Evolutionary conservation across 2,113 vertebrate species (phyloP).

Genomic region (Lamprologus speciosus): DNA sequence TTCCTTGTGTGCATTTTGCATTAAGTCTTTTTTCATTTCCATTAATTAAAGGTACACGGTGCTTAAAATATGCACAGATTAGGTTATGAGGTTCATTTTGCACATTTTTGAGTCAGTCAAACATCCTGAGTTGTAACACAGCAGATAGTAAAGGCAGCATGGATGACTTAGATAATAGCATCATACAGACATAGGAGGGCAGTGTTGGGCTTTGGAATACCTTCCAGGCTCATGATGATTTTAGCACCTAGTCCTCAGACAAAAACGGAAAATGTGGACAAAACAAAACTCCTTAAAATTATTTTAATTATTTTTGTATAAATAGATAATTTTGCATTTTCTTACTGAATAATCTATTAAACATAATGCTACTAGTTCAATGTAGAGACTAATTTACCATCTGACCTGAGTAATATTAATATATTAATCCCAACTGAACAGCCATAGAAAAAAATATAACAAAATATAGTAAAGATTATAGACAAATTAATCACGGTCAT

Average conservation of each 20-base stretch:
- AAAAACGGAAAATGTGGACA: not conserved
- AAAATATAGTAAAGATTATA: not conserved
- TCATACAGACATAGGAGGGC: slow-evolving; percentile 44
- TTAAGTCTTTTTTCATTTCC: not conserved
- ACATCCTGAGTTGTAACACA: not conserved
- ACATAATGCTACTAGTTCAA: not conserved
- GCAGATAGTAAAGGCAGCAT: not conserved
- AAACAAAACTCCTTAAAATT: not conserved
- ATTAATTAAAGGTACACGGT: not conserved
- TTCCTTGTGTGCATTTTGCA: not conserved
- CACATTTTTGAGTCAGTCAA: not conserved
- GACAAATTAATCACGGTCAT: not conserved
- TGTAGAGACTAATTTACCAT: not conserved
- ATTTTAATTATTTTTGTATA: not conserved
- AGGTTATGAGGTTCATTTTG: not conserved
- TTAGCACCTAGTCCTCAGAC: not conserved
- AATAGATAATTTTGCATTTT: not conserved
- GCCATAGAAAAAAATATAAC: not conserved
- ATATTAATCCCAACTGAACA: not conserved
- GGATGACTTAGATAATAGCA: not conserved
- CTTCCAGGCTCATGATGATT: not conserved
- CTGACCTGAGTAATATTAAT: not conserved
- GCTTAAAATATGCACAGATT: rapidly evolving
- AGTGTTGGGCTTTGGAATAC: slow-evolving; percentile 53
- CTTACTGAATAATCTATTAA: not conserved